Percentiles rank a stretch among this genome's conserved stretches.
Conservation (phyloP, 2,113 vertebrate species). For the Phodopus roborovskii region DNA sequence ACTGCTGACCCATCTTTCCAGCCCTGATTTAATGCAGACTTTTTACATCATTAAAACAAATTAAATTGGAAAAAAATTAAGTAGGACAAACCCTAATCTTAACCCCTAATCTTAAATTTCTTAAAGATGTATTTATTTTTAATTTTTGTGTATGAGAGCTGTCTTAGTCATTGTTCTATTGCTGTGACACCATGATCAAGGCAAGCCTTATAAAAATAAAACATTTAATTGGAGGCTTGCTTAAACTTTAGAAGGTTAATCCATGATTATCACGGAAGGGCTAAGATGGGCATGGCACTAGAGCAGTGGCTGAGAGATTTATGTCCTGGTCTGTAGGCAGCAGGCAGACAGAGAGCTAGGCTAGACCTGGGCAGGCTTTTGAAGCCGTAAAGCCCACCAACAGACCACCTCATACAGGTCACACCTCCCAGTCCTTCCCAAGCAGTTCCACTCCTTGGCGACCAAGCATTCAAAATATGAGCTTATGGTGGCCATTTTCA, state of each 20-base stretch:
- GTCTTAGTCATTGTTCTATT: neutral
- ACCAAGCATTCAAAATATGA: neutral
- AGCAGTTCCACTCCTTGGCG: neutral
- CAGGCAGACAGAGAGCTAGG: neutral
- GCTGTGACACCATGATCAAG: neutral
- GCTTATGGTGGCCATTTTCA: neutral
- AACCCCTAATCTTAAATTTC: neutral
- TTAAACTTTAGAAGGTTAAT: neutral
- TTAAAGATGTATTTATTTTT: neutral
- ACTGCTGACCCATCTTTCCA: neutral
- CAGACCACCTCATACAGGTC: neutral
- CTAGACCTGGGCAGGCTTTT: neutral
- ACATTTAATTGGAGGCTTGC: neutral
- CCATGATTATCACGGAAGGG: neutral
- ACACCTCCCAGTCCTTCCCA: neutral
- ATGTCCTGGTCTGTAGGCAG: neutral
- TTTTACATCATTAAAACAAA: conserved; percentile 35
- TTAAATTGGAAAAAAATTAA: conserved; percentile 32
- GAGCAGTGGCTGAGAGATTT: neutral
- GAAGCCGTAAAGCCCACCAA: neutral
- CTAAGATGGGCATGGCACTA: neutral
- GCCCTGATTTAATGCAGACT: neutral
- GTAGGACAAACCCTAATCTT: neutral
- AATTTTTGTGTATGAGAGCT: neutral
- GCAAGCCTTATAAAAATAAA: neutral